phyloP scores from a whole-genome alignment of 1,140 invertebrate genomes.

The Apolygus lucorum region DNA sequence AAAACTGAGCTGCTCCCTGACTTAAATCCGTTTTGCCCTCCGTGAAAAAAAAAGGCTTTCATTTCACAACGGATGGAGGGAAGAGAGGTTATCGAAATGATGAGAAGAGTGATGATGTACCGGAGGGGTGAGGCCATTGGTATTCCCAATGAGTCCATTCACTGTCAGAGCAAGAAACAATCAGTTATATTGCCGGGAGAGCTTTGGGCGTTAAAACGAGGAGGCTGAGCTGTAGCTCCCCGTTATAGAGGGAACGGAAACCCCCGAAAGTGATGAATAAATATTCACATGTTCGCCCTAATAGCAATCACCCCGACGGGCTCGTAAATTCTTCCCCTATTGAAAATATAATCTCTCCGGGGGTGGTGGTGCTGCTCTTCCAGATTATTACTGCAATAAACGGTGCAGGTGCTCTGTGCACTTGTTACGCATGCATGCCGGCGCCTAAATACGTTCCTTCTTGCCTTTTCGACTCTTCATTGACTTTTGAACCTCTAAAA shows the following conservation, averaged over 20 bases:
- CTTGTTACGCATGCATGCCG: background rate
- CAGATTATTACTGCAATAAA: slow-evolving; percentile 1
- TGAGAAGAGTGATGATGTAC: background rate
- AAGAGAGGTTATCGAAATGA: too few relatives aligned
- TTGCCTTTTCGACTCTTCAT: too few relatives aligned
- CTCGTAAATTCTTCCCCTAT: slow-evolving; percentile 1
- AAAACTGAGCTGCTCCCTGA: too few relatives aligned
- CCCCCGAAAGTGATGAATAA: background rate
- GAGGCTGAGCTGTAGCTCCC: background rate
- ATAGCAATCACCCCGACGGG: background rate
- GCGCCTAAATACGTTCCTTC: background rate
- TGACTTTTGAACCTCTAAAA: too few relatives aligned
- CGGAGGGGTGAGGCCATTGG: background rate
- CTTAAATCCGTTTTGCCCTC: too few relatives aligned
- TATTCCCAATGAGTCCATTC: background rate
- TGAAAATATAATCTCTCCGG: background rate
- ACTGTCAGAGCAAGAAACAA: background rate
- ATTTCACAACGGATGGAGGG: too few relatives aligned
- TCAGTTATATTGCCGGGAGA: background rate
- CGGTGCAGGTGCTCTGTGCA: background rate
- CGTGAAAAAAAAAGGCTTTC: too few relatives aligned
- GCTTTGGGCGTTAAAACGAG: background rate
- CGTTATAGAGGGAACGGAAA: background rate
- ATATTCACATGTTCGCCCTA: background rate
- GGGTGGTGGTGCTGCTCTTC: background rate